Evolutionary conservation across 2,797 vertebrate species (phyloP).

Genomic region (Fringilla coelebs): DNA sequence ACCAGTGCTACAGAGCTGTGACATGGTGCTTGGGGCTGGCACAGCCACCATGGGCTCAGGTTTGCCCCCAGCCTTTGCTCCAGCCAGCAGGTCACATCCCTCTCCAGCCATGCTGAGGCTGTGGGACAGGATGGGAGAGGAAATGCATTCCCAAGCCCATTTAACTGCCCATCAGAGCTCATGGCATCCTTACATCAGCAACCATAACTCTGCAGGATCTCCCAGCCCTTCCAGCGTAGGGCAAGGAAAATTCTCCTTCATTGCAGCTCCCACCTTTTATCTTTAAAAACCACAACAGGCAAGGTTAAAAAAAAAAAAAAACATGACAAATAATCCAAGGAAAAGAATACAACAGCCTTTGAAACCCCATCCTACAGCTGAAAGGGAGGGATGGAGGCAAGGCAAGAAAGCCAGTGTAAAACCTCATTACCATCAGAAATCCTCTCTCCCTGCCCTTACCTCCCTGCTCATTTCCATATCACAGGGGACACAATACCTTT

Average conservation of each 20-base stretch:
- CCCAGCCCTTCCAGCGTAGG: background rate
- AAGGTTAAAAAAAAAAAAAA: background rate
- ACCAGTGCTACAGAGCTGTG: background rate
- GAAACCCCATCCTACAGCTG: background rate
- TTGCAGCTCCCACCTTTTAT: background rate
- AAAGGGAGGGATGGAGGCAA: background rate
- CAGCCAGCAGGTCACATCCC: background rate
- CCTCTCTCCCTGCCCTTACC: constrained; percentile 18
- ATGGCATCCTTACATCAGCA: accelerated
- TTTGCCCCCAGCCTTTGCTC: background rate
- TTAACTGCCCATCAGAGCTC: background rate
- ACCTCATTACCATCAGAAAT: constrained; percentile 56
- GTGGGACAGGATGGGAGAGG: background rate
- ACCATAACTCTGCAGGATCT: background rate
- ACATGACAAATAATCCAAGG: background rate
- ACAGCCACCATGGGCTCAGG: background rate
- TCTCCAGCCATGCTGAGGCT: background rate
- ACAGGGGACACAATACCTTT: constrained; percentile 32
- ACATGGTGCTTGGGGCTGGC: background rate
- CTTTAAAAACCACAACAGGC: background rate
- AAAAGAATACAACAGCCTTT: constrained; percentile 29
- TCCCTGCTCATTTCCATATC: constrained; percentile 40
- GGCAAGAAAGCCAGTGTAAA: constrained; percentile 11
- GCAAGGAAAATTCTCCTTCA: background rate
- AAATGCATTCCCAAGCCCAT: background rate